phyloP scores from a whole-genome alignment of 2,113 vertebrate species.

The Bos indicus region DNA sequence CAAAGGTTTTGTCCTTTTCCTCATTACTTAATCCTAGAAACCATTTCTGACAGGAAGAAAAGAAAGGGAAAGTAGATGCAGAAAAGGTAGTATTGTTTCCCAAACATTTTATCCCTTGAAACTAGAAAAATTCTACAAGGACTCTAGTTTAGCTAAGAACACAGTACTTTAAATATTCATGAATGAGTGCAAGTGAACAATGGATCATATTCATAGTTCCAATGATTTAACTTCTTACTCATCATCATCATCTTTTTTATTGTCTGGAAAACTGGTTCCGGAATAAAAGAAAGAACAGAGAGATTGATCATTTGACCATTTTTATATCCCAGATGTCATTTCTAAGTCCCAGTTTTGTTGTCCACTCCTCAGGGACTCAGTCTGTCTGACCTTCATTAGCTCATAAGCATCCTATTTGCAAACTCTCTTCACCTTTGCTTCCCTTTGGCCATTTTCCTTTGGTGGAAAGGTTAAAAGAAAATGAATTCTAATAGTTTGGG shows the following conservation, averaged over 20 bases:
- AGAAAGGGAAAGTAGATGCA: neutral
- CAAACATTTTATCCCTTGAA: neutral
- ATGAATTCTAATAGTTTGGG: neutral
- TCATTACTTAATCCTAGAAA: neutral
- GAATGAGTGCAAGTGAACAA: neutral
- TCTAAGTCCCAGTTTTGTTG: neutral
- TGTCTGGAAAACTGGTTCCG: neutral
- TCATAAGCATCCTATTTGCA: neutral
- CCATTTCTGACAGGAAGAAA: neutral
- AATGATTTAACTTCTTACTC: conserved; percentile 3
- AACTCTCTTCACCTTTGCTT: neutral
- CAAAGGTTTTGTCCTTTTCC: neutral
- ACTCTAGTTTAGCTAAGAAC: neutral
- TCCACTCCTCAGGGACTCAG: neutral
- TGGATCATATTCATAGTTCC: neutral
- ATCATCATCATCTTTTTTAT: neutral
- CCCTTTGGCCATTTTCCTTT: neutral
- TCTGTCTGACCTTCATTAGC: conserved; percentile 15
- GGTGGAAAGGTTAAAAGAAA: conserved; percentile 20
- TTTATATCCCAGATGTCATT: neutral
- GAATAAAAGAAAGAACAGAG: neutral
- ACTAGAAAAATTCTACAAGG: neutral
- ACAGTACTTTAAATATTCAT: conserved; percentile 28
- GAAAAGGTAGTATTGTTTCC: neutral
- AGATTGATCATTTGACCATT: neutral